These are phyloP conservation scores for Melipona beecheii DNA, from an alignment of 2,888 invertebrate species.

Conservation along the genomic window DNA sequence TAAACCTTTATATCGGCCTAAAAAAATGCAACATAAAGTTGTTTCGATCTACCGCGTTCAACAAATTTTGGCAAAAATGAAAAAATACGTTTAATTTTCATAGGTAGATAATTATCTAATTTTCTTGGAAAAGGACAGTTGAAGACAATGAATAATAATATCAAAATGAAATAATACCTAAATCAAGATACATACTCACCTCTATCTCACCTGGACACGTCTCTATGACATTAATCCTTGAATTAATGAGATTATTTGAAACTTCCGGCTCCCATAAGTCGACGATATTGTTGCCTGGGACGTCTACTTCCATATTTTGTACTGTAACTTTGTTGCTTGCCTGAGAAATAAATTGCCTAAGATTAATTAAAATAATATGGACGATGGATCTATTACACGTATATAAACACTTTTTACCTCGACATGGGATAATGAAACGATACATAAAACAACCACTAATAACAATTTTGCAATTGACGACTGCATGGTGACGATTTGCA, in stretches of 20 bases:
- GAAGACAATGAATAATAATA: not conserved
- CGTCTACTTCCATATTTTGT: not conserved
- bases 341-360: not conserved
- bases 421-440: not conserved
- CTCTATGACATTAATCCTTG: not conserved
- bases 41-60: too few relatives aligned
- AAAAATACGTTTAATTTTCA: not conserved
- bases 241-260: not conserved
- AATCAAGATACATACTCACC: not conserved
- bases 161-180: not conserved
- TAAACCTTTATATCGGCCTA: not conserved
- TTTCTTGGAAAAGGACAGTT: not conserved
- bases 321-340: not conserved
- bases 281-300: not conserved
- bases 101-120: not conserved
- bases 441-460: not conserved
- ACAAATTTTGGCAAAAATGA: not conserved
- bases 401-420: slow-evolving; percentile 8
- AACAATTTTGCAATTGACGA: slow-evolving; percentile 6
- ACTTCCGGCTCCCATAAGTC: not conserved
- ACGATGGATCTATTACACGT: not conserved
- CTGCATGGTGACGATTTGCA: not conserved
- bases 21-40: not conserved
- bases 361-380: too few relatives aligned
- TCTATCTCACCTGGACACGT: not conserved